Percentiles rank a stretch among this genome's conserved stretches.
Conservation (phyloP, 2,888 invertebrate genomes). For the Harpalus rufipes region DNA sequence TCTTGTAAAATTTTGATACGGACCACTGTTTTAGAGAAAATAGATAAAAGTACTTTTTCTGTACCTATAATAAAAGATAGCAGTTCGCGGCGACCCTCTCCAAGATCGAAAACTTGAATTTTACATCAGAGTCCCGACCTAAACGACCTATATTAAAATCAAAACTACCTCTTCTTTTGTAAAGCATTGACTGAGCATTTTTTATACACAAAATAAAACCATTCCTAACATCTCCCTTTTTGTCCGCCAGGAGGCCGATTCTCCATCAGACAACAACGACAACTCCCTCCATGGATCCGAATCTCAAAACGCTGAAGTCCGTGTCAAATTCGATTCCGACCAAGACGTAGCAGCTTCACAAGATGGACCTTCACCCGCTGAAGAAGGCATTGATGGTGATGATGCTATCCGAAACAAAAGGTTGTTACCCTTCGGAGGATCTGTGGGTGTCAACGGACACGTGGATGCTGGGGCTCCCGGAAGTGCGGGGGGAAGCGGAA, state of each 20-base stretch:
- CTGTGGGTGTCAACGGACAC: constrained; percentile 74
- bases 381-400: constrained; percentile 85
- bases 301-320: constrained; percentile 82
- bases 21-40: too few relatives aligned
- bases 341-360: constrained; percentile 78
- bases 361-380: constrained; percentile 83
- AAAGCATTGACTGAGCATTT: too few relatives aligned
- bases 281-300: constrained; percentile 80
- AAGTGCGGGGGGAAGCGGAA: constrained; percentile 86
- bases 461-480: constrained; percentile 73
- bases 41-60: too few relatives aligned
- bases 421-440: constrained; percentile 85
- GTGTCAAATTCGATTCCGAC: constrained; percentile 75
- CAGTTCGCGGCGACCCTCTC: too few relatives aligned
- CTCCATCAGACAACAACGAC: constrained; percentile 74
- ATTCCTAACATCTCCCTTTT: background rate
- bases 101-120: too few relatives aligned
- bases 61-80: too few relatives aligned
- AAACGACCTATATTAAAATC: too few relatives aligned
- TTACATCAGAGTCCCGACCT: too few relatives aligned
- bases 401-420: constrained; percentile 91
- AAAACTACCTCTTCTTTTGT: too few relatives aligned
- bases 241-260: constrained; percentile 73
- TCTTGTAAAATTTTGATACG: too few relatives aligned
- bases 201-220: background rate